Conservation (phyloP, 2,797 vertebrate genomes). For the Loris lydekkerianus region DNA sequence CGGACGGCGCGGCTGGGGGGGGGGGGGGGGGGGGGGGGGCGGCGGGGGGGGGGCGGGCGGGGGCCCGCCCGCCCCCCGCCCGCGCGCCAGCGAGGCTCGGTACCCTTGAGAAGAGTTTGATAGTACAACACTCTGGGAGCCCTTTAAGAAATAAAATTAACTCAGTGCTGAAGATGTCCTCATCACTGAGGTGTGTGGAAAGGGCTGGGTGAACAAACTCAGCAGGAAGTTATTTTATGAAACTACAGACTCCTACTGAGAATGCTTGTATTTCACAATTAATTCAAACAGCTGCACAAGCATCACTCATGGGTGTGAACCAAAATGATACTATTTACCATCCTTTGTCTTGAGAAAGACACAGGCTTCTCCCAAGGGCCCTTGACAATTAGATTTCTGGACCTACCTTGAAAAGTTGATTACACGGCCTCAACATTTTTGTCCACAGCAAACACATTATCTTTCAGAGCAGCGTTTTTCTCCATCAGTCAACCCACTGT, state of each 20-base stretch:
- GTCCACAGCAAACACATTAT: neutral
- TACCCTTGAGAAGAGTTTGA: neutral
- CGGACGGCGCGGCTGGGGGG: too few species aligned
- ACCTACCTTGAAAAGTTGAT: neutral
- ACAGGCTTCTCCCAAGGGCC: neutral
- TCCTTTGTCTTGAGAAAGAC: constrained; percentile 29
- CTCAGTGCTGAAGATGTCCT: neutral
- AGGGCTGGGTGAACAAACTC: neutral
- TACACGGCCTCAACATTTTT: neutral
- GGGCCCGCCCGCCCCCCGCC: too few species aligned
- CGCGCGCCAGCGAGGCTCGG: too few species aligned
- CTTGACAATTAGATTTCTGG: constrained; percentile 39
- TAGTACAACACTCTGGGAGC: neutral
- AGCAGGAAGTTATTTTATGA: constrained; percentile 51
- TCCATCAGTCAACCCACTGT: neutral
- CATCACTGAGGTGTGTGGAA: neutral
- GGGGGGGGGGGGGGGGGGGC: too few species aligned
- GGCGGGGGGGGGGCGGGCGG: too few species aligned
- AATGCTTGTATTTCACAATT: constrained; percentile 46
- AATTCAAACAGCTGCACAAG: constrained; percentile 59
- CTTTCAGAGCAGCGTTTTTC: neutral
- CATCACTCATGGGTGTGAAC: constrained; percentile 46
- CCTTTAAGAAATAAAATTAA: neutral
- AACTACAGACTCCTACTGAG: constrained; percentile 39
- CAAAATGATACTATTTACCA: constrained; percentile 28